These are phyloP conservation scores for Lathamus discolor DNA, from an alignment of 2,113 vertebrate genomes.

Conservation along the genomic window DNA sequence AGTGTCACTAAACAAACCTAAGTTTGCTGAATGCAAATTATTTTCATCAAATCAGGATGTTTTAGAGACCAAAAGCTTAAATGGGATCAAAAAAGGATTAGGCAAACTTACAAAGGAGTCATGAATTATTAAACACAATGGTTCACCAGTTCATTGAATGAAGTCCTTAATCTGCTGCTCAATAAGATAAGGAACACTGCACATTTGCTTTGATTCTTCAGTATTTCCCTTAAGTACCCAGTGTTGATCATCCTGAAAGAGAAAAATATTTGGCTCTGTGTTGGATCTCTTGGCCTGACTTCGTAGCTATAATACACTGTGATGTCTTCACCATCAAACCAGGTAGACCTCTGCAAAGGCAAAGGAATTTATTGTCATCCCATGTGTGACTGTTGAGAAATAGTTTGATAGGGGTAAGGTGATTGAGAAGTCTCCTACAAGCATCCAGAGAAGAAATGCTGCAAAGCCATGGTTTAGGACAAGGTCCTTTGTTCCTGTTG, in stretches of 20 bases:
- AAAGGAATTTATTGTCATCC: not conserved
- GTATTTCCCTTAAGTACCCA: not conserved
- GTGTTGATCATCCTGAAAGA: not conserved
- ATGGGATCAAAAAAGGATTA: not conserved
- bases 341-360: not conserved
- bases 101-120: not conserved
- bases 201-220: not conserved
- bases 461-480: accelerated
- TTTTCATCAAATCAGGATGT: not conserved
- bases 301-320: not conserved
- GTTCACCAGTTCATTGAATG: not conserved
- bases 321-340: not conserved
- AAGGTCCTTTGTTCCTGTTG: not conserved
- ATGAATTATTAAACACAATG: not conserved
- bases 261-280: not conserved
- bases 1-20: not conserved
- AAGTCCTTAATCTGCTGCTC: not conserved
- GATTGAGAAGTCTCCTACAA: not conserved
- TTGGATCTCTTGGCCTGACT: not conserved
- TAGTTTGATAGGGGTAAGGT: not conserved
- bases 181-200: not conserved
- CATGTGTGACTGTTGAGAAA: not conserved
- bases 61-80: not conserved
- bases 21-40: not conserved
- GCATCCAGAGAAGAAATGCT: not conserved